Conservation (phyloP, 2,888 invertebrate species). For the Loripinus fragilis region DNA sequence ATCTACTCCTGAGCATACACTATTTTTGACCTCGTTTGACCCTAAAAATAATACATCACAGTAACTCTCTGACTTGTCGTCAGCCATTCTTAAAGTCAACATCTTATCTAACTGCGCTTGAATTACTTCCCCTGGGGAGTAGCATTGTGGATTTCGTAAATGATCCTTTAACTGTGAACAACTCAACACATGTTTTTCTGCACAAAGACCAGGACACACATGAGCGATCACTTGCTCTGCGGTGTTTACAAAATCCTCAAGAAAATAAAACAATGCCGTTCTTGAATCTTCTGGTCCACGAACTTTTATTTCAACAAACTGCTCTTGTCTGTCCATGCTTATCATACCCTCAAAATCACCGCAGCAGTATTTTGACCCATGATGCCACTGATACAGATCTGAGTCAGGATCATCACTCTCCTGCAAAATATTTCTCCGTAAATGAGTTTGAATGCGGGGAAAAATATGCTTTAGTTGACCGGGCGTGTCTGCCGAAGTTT, state of each 20-base stretch:
- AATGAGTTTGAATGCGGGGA: constrained; percentile 88
- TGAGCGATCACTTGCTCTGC: constrained; percentile 87
- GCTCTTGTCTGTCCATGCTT: constrained; percentile 85
- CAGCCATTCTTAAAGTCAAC: constrained; percentile 82
- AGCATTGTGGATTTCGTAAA: constrained; percentile 72
- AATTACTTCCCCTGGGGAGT: constrained; percentile 82
- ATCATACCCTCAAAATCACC: constrained; percentile 89
- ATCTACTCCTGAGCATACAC: constrained; percentile 85
- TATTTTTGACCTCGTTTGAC: constrained; percentile 84
- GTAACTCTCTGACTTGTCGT: constrained; percentile 85
- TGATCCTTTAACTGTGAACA: constrained; percentile 80
- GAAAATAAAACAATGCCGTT: constrained; percentile 86
- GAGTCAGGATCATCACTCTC: constrained; percentile 85
- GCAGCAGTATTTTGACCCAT: constrained; percentile 89
- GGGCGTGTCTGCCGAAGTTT: constrained; percentile 84
- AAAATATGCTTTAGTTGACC: constrained; percentile 88
- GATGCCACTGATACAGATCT: constrained; percentile 90
- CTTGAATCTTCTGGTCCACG: constrained; percentile 86
- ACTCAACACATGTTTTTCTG: constrained; percentile 88
- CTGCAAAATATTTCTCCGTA: constrained; percentile 84
- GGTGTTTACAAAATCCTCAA: constrained; percentile 88
- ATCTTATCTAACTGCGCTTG: constrained; percentile 83
- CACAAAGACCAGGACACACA: constrained; percentile 88
- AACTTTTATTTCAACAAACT: constrained; percentile 87
- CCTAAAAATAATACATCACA: constrained; percentile 87